phyloP scores from a whole-genome alignment of 2,113 vertebrate genomes.

The Tursiops truncatus region DNA sequence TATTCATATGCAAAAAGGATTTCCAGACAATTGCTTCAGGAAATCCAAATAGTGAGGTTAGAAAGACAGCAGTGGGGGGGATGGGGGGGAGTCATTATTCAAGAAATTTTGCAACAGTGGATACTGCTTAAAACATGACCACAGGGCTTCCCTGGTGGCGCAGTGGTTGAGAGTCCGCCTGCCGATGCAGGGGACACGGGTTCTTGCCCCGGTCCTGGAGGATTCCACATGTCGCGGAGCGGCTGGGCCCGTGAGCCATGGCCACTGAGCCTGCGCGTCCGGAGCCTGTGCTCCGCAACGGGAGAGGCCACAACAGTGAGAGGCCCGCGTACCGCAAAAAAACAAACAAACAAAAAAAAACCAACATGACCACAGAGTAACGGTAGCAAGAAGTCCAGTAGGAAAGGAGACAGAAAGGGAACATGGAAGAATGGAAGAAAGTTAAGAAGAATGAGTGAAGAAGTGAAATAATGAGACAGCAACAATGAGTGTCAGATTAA shows the following conservation, averaged over 20 bases:
- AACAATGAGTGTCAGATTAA: background rate
- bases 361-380: background rate
- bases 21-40: background rate
- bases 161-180: no score
- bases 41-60: background rate
- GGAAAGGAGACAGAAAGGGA: background rate
- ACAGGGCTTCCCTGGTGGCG: background rate
- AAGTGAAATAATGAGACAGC: background rate
- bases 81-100: background rate
- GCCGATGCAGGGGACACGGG: no score
- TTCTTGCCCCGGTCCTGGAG: no score
- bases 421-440: background rate
- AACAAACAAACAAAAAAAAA: no score
- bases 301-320: no score
- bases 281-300: no score
- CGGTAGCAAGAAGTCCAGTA: background rate
- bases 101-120: background rate
- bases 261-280: no score
- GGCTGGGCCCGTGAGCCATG: no score
- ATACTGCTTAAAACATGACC: background rate
- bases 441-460: background rate
- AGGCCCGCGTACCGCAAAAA: no score
- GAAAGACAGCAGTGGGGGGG: background rate
- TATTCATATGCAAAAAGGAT: background rate
- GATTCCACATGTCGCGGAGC: no score